A percentile compares a stretch with the other conserved stretches of the same genome.
Conservation (phyloP, 2,797 vertebrate genomes). For the Gobio occitaniae region DNA sequence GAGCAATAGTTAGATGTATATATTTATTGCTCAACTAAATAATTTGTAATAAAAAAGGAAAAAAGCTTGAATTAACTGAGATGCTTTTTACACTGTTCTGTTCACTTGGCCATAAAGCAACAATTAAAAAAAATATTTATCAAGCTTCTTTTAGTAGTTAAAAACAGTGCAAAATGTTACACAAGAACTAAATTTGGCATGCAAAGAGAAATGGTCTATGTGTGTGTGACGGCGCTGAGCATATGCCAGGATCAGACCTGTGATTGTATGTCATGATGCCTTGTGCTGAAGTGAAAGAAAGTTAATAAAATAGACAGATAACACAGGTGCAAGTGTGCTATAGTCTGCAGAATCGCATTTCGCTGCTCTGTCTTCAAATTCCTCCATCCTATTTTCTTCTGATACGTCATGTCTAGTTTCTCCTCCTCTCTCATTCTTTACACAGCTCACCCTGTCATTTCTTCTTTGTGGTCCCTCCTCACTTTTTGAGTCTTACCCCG, state of each 20-base stretch:
- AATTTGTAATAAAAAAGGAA: not conserved
- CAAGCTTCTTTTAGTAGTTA: not conserved
- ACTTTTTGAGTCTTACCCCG: slow-evolving; percentile 36
- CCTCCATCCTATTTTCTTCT: slow-evolving; percentile 12
- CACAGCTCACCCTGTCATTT: slow-evolving; percentile 23
- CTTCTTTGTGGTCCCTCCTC: slow-evolving; percentile 21
- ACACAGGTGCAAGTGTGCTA: slow-evolving; percentile 24
- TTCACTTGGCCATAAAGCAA: not conserved
- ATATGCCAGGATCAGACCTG: slow-evolving; percentile 12
- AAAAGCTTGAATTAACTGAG: not conserved
- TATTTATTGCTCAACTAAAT: not conserved
- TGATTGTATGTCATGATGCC: slow-evolving; percentile 23
- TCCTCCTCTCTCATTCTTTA: not conserved
- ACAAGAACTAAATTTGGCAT: not conserved
- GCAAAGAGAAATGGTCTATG: not conserved
- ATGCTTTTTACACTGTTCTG: not conserved
- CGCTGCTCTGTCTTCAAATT: not conserved
- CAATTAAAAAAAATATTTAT: not conserved
- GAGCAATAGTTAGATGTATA: too few relatives aligned
- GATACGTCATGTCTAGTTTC: slow-evolving; percentile 19
- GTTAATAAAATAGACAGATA: slow-evolving; percentile 22
- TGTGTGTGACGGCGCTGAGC: not conserved
- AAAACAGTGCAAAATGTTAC: not conserved
- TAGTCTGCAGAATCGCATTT: slow-evolving; percentile 26
- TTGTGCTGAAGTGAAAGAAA: slow-evolving; percentile 13